phyloP scores from a whole-genome alignment of 2,888 invertebrate species.

The Abrostola tripartita region DNA sequence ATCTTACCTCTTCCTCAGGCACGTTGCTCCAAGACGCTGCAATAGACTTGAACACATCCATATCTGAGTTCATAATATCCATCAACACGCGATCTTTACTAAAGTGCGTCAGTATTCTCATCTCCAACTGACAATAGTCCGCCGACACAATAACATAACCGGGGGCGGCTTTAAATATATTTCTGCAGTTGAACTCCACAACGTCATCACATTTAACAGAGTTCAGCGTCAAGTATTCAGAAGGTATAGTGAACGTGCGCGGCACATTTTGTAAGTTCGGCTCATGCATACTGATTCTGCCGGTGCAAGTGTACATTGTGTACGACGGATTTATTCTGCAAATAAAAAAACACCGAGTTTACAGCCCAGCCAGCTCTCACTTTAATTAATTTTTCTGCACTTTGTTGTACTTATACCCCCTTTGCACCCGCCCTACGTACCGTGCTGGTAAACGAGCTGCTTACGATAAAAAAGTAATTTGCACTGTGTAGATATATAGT shows the following conservation, averaged over 20 bases:
- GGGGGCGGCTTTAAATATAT: constrained; percentile 90
- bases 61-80: constrained; percentile 89
- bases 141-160: constrained; percentile 93
- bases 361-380: constrained; percentile 29
- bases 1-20: constrained; percentile 87
- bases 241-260: constrained; percentile 92
- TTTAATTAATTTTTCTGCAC: constrained; percentile 45
- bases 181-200: constrained; percentile 90
- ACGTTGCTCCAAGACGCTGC: constrained; percentile 95
- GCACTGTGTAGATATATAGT: no score
- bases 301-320: constrained; percentile 91
- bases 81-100: constrained; percentile 92
- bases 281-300: constrained; percentile 96
- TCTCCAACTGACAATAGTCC: constrained; percentile 98
- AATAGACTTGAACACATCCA: constrained; percentile 95
- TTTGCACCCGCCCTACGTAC: background rate
- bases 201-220: constrained; percentile 64
- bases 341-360: constrained; percentile 56
- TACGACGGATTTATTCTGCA: constrained; percentile 90
- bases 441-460: constrained; percentile 11
- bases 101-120: constrained; percentile 97
- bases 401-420: background rate
- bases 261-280: constrained; percentile 98
- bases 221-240: constrained; percentile 64
- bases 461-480: background rate